A percentile compares a stretch with the other conserved stretches of the same genome.
These are phyloP conservation scores for Selene dorsalis DNA, from an alignment of 2,797 vertebrate species.

Conservation along the genomic window DNA sequence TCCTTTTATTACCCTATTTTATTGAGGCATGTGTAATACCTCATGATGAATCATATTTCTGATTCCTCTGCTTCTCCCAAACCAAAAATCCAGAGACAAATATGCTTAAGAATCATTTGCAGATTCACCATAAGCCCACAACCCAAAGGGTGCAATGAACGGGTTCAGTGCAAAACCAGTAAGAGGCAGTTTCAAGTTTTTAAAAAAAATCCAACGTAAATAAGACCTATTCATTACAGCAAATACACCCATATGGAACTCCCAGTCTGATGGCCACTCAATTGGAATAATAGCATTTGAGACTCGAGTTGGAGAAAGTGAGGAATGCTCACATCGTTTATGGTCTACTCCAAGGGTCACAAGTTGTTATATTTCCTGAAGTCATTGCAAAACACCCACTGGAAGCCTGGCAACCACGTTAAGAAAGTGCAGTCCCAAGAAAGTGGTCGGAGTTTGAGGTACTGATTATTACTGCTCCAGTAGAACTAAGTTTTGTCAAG, in stretches of 20 bases:
- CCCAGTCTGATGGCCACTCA: constrained; percentile 30
- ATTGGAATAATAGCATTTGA: constrained; percentile 58
- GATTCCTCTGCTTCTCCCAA: constrained; percentile 35
- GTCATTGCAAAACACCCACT: constrained; percentile 37
- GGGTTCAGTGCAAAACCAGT: constrained; percentile 28
- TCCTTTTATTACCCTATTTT: constrained; percentile 42
- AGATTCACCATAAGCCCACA: constrained; percentile 44
- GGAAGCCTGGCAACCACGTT: constrained; percentile 31
- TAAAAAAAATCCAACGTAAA: constrained; percentile 50
- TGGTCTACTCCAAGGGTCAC: constrained; percentile 48
- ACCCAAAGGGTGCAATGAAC: constrained; percentile 39
- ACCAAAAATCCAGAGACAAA: constrained; percentile 53
- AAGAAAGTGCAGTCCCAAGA: constrained; percentile 58
- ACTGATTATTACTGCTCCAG: constrained; percentile 52
- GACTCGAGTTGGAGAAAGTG: constrained; percentile 35
- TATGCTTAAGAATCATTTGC: constrained; percentile 45
- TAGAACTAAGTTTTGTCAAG: constrained; percentile 33
- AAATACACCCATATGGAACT: constrained; percentile 48
- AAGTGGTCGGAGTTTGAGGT: constrained; percentile 54
- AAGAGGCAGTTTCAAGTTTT: constrained; percentile 40
- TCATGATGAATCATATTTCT: constrained; percentile 52
- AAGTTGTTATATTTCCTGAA: constrained; percentile 61
- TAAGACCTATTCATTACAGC: constrained; percentile 64
- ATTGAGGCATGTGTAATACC: constrained; percentile 36
- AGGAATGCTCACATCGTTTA: constrained; percentile 54